Conservation (phyloP, 1,140 invertebrate species). For the Eumeta japonica region DNA sequence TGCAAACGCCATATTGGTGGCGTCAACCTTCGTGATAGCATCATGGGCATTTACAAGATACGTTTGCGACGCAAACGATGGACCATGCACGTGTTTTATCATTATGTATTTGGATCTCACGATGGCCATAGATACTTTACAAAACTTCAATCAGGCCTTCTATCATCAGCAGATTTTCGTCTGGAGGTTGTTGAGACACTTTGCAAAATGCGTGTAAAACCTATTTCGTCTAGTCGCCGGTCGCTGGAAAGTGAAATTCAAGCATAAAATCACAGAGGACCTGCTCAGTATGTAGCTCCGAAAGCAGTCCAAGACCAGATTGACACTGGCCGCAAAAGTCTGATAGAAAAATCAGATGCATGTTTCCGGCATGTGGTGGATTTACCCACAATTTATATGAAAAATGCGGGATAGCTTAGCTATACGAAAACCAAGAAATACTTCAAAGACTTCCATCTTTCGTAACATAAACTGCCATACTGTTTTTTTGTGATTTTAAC, state of each 20-base stretch:
- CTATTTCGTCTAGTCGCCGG: constrained; percentile 12
- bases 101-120: constrained; percentile 21
- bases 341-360: constrained; percentile 27
- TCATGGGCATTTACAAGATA: constrained; percentile 25
- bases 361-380: constrained; percentile 22
- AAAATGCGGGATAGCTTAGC: constrained; percentile 26
- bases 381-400: constrained; percentile 20
- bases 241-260: constrained; percentile 17
- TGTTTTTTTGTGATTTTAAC: too few relatives aligned
- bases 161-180: constrained; percentile 22
- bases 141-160: too few relatives aligned
- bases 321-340: constrained; percentile 27
- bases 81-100: constrained; percentile 16
- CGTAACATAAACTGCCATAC: too few relatives aligned
- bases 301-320: constrained; percentile 26
- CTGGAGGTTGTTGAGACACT: constrained; percentile 17
- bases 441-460: constrained; percentile 16
- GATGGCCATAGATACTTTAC: constrained; percentile 25
- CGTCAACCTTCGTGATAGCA: constrained; percentile 23
- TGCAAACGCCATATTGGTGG: constrained; percentile 28
- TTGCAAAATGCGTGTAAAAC: constrained; percentile 19
- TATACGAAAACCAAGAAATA: constrained; percentile 25
- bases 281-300: constrained; percentile 21
- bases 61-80: constrained; percentile 16
- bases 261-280: constrained; percentile 21